Evolutionary conservation across 1,140 invertebrate genomes (phyloP), one percentile per base, ranked within the genome.

Genomic region (Tetramorium simillimum): DNA sequence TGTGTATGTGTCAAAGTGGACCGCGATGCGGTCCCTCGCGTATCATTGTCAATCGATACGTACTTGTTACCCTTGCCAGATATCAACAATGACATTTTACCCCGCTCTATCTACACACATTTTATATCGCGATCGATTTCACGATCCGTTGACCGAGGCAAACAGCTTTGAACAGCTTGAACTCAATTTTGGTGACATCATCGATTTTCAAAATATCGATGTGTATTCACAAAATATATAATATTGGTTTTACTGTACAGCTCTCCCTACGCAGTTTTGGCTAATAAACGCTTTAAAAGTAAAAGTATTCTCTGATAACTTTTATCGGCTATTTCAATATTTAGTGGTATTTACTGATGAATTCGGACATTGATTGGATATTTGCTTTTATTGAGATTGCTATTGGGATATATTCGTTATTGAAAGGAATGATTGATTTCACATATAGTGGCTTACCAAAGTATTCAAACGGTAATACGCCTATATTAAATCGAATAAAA

Each of bases 51-150:
- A 89, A 91, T 91, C 80, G 87, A 91, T 89, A 87, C 69, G 40
- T 62, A 70, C 80, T 62, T 78, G 49, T 81, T 81, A 77, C 43
- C 76, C 84, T 53, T 73, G 40, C 73, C 65, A 24, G 49, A 85
- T 88, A 91, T 90, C 85, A 91, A 90, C 89, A 90, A 88, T 88
- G 78, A 88, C 87, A 90, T 88, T 91, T 91, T 80, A 90, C 73
- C 56, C 87, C 56, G 72, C 56, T 80, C 75, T 53, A 72, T 58
- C 53, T 67, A 67, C 73, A 33, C 60, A 49, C 78, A 88, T 90
- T 86, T 88, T 88, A 88, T 86, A 88, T 88, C 67, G 56, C 86
- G 76, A 88, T 86, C 86, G 89, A 91, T 86, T 76, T 86, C 37
- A 88, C 43, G 40, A 78, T 40, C 43, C 56, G 46, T 16, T 58